Evolutionary conservation across 2,797 vertebrate genomes (phyloP), one percentile per base, ranked within the genome.

Genomic region (Mormyrus hasselquistii): DNA sequence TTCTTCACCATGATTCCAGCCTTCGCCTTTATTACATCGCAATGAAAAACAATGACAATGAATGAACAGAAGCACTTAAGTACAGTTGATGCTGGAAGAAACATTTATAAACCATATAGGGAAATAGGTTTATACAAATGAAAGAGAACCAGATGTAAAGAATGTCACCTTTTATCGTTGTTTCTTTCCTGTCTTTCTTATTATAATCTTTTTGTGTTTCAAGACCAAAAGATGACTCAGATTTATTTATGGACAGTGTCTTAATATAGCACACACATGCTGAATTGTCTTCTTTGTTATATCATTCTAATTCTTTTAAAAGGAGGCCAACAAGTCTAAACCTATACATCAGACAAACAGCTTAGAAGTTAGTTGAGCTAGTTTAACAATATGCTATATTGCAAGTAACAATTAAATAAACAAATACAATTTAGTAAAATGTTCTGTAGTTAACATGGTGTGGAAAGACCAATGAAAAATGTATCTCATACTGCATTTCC

Each of bases 1-100:
- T 29, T 91, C 90, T 88, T 89, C 91, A 88, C 49, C 14, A 91
- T 91, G 91, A 92, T 91, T 90, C 91, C 90, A 85, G 90, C 91
- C 90, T 88, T 91, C 93, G 92, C 93, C 49, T 84, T n/a, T 95
- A 93, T 94, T 94, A 94, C 73, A 93, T 92, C 88, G 50, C 89
- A 49, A 88, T 92, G 92, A 93, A 92, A 92, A 93, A 94, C 47
- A 92, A 91, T 93, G 94, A 95, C 94, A 94, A 93, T 92, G 94
- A 94, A 93, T 92, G 84, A 91, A 91, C 89, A 87, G 41, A 38
- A 57, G 89, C 90, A 91, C 85, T 87, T 59, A 79, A 84, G 79
- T 29, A 65, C 34, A 83, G 34, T 19, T 16, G n/a, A 84, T 55
- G 12, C 41, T 29, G 88, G 55, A 55, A 84, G 52, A 57, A 82